Base-by-base conservation (phyloP, 2,888 invertebrate species). In the Philereme vetulata region DNA sequence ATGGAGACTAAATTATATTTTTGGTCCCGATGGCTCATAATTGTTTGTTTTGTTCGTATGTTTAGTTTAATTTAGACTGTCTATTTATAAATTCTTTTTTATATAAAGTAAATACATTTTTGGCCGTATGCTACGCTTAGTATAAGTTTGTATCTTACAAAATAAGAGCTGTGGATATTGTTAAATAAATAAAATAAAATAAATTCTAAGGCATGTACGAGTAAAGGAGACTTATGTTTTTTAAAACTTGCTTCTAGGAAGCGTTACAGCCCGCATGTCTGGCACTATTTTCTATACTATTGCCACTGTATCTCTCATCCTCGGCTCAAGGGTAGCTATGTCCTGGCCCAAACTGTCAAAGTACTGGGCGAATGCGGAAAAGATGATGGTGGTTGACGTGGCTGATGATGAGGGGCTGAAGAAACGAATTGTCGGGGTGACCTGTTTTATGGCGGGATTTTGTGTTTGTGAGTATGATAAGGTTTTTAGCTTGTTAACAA, bases 261-360 rank as follows among this genome's bases (percentile, higher is more conserved):
- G 86, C 48, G 71, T 85, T 3, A 77, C 84, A n/a, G 84, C 82
- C 0, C 73, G 86, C 0, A 50, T 86, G 3, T 80, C 88, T 0
- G 90, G 90, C 0, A 81, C 85, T 0, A 78, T 88, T 9, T 88
- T 88, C 64, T 90, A 90, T 60, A 72, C 80, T 2, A 79, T 81
- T 46, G 72, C 84, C 2, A 72, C 84, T 9, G 21, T 82, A 2
- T 83, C 85, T 0, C 67, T 84, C 0, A 45, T 85, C 3, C 63
- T 86, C 4, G 76, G 79, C 10, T 84, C 86, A 60, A 75, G 74
- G 36, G 59, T 88, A 1, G 77, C 78, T 0, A 60, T 68, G 0
- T 51, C 67, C 2, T 87, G 86, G 86, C 53, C 43, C 7, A 64
- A 66, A 4, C 51, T 84, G 11, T 61, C 79, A 0, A 62, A 70